Conservation (phyloP, 2,888 invertebrate species). For the Bruchidius siliquastri region DNA sequence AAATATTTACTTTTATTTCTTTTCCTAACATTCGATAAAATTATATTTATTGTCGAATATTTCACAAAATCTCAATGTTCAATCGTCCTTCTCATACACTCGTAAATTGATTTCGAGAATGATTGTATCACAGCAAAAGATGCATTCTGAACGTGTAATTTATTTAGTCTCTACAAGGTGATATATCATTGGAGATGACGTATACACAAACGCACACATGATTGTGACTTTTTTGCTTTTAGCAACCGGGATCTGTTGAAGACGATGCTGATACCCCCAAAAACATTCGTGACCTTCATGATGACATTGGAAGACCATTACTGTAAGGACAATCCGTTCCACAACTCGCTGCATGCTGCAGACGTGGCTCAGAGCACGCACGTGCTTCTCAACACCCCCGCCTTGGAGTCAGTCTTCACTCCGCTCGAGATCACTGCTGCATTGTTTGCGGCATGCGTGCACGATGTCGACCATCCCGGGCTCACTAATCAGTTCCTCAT, state of each 20-base stretch:
- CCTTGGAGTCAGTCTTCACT: slow-evolving; percentile 96
- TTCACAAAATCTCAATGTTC: too few species aligned
- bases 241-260: slow-evolving; percentile 84
- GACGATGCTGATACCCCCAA: slow-evolving; percentile 89
- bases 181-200: too few species aligned
- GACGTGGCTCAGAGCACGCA: slow-evolving; percentile 98
- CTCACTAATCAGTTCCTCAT: slow-evolving; percentile 99
- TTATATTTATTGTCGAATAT: too few species aligned
- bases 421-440: slow-evolving; percentile 95
- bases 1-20: too few species aligned
- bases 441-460: slow-evolving; percentile 95
- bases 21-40: too few species aligned
- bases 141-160: too few species aligned
- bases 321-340: slow-evolving; percentile 96
- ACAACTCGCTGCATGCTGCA: slow-evolving; percentile 97
- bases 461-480: slow-evolving; percentile 99
- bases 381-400: slow-evolving; percentile 92
- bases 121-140: too few species aligned
- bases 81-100: too few species aligned
- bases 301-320: slow-evolving; percentile 98
- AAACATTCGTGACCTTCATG: slow-evolving; percentile 93
- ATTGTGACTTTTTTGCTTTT: slow-evolving; percentile 19
- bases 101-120: too few species aligned
- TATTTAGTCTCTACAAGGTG: too few species aligned
- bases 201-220: too few species aligned